Evolutionary conservation across 2,888 invertebrate genomes (phyloP).

Genomic region (Zaprionus obscuricornis): DNA sequence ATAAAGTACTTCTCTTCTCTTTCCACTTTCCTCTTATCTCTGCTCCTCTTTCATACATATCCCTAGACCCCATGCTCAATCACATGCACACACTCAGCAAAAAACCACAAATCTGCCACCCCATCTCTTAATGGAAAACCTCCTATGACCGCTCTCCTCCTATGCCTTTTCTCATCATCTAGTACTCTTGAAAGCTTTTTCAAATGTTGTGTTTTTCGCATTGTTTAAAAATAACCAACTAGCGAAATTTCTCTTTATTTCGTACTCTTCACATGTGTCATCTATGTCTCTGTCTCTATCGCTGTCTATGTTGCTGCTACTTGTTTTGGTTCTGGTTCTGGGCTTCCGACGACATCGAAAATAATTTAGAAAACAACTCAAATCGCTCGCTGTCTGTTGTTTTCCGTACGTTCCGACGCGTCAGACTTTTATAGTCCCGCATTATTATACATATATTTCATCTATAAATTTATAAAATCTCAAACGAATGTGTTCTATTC

Average conservation of each 20-base stretch:
- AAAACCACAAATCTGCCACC: too few relatives aligned
- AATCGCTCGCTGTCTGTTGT: constrained; percentile 68
- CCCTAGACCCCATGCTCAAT: neutral
- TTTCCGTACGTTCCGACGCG: constrained; percentile 51
- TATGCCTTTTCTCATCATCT: too few relatives aligned
- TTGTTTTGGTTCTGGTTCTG: constrained; percentile 10
- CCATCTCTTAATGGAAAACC: constrained; percentile 13
- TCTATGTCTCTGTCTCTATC: constrained; percentile 25
- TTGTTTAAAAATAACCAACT: constrained; percentile 67
- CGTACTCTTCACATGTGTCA: constrained; percentile 46
- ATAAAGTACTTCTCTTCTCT: neutral
- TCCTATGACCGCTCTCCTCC: too few relatives aligned
- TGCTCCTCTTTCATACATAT: neutral
- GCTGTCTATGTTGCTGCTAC: constrained; percentile 11
- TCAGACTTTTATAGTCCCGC: constrained; percentile 20
- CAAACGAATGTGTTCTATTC: constrained; percentile 27
- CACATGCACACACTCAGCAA: neutral
- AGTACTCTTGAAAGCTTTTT: constrained; percentile 57
- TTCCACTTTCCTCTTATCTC: neutral
- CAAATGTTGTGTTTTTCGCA: constrained; percentile 37
- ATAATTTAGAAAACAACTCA: constrained; percentile 76
- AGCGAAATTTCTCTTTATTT: constrained; percentile 62
- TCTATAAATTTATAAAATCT: constrained; percentile 30
- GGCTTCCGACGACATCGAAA: constrained; percentile 54
- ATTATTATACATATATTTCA: constrained; percentile 34